A percentile compares a stretch with the other conserved stretches of the same genome.
phyloP scores from a whole-genome alignment of 2,888 invertebrate genomes.

The Trichopria drosophilae region DNA sequence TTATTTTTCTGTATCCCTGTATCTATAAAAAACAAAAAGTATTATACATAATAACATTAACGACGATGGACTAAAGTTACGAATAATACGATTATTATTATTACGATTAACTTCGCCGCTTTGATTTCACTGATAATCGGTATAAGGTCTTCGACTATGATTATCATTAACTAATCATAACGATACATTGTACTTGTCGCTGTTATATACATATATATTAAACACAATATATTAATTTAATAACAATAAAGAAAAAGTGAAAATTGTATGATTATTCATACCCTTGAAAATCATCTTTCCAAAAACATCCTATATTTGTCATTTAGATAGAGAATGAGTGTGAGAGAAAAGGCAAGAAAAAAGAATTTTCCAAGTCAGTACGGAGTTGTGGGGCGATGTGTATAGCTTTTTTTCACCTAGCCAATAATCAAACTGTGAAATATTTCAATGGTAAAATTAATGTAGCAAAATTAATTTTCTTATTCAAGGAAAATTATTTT shows the following conservation, averaged over 20 bases:
- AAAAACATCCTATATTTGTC: no score
- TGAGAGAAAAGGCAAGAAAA: no score
- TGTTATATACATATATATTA: conserved; percentile 55
- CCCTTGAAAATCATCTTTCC: not conserved
- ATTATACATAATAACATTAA: conserved; percentile 27
- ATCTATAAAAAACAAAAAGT: conserved; percentile 45
- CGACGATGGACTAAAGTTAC: conserved; percentile 42
- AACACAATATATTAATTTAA: conserved; percentile 55
- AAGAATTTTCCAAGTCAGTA: no score
- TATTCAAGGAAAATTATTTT: no score
- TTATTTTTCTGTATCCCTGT: conserved; percentile 58
- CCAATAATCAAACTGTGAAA: no score
- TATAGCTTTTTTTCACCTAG: no score
- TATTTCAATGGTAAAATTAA: no score
- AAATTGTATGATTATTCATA: conserved; percentile 26
- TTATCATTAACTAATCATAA: conserved; percentile 55
- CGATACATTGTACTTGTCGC: conserved; percentile 56
- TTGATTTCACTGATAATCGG: conserved; percentile 49
- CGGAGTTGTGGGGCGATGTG: no score
- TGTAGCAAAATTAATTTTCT: no score
- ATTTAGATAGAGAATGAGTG: no score
- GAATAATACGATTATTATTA: conserved; percentile 44
- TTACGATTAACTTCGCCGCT: conserved; percentile 47
- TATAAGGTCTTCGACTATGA: conserved; percentile 50
- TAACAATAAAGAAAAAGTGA: conserved; percentile 55